phyloP scores from a whole-genome alignment of 2,113 vertebrate genomes.

The Oreamnos americanus region DNA sequence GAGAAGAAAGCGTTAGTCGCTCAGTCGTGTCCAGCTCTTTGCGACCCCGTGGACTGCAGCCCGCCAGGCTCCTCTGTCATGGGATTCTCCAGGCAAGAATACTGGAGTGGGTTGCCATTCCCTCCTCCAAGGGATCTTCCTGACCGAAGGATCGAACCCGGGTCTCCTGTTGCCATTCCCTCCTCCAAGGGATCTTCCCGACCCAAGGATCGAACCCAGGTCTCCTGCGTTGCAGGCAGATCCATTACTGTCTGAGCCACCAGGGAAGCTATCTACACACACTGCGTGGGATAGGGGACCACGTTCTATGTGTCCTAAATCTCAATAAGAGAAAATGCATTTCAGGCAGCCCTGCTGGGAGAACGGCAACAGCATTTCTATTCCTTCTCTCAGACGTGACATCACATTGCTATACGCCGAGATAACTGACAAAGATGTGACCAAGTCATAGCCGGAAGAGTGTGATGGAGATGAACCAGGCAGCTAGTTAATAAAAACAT shows the following conservation, averaged over 20 bases:
- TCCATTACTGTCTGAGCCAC: neutral
- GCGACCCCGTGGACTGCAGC: neutral
- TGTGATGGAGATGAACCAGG: fast-evolving
- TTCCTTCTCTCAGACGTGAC: neutral
- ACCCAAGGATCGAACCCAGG: fast-evolving
- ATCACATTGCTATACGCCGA: fast-evolving
- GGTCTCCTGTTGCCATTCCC: neutral
- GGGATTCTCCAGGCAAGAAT: neutral
- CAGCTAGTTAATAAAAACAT: fast-evolving
- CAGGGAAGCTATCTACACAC: neutral
- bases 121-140: neutral
- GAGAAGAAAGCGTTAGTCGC: neutral
- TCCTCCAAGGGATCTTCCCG: neutral
- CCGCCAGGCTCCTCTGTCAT: neutral
- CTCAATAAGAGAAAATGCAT: too few relatives aligned
- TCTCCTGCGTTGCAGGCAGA: neutral
- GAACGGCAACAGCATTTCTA: fast-evolving
- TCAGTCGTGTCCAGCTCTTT: neutral
- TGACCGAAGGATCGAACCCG: fast-evolving
- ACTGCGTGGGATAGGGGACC: fast-evolving
- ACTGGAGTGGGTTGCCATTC: neutral
- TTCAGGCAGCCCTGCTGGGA: neutral
- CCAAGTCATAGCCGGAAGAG: neutral
- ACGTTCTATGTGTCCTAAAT: fast-evolving
- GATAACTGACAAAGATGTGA: fast-evolving